Base-by-base conservation (phyloP, 2,113 vertebrate genomes). In the Colius striatus region DNA sequence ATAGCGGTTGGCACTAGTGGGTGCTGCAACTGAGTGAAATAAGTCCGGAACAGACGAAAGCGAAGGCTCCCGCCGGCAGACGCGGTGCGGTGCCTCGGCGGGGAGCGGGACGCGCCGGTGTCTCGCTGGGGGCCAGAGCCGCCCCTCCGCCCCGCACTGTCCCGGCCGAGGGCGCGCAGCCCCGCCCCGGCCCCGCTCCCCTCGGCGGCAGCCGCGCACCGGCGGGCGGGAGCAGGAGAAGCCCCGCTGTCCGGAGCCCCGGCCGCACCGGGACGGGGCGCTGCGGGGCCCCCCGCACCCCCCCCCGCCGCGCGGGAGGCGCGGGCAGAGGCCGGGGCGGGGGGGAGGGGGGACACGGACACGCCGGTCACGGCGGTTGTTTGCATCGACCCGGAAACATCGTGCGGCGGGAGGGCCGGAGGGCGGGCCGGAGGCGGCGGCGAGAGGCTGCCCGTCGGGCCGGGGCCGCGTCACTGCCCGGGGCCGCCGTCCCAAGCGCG, bases 371-470 rank as follows among this genome's bases (percentile, higher is more conserved):
- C 60, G 63, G 84, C 55, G 15, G 32, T 57, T 97, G 97, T 97
- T 98, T 97, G 94, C 96, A 96, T 92, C 91, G 94, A 98, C 97
- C 97, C 97, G 97, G 97, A 98, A 97, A 97, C 97, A 92, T 96
- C 85, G 92, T 9, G 72, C 94, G 84, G 63, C 94, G 79, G 47
- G 66, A 75, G 77, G 51, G 38, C 38, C 38, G 38, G 96, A 92
- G 93, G 95, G 96, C 91, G 94, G 93, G 77, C 71, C 92, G 45
- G 91, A 38, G 78, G 92, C 87, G 77, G 79, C 84, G 36, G 73
- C 67, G 75, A 79, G 76, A 71, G 94, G 84, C 87, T 76, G 84
- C 22, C 89, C 78, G 93, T 81, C 92, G 96, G 73, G 88, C 38
- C 38, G 38, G 86, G 89, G 55, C 84, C 79, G 86, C 79, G 72